These are phyloP conservation scores for Mythimna lalbum DNA, from an alignment of 2,888 invertebrate species.

Conservation along the genomic window DNA sequence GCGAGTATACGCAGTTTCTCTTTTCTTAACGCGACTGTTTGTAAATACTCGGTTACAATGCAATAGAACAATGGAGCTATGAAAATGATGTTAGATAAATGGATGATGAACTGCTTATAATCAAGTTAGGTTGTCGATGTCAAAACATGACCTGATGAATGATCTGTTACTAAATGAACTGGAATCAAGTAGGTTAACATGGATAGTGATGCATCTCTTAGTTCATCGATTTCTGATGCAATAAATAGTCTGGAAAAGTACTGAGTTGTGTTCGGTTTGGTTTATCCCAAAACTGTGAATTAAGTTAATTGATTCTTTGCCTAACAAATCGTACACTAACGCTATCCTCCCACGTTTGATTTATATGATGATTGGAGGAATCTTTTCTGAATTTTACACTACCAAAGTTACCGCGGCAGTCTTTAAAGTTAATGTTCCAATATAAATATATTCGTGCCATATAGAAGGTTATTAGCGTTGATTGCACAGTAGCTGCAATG, in stretches of 20 bases:
- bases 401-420: neutral
- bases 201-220: neutral
- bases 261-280: neutral
- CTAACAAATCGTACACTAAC: neutral
- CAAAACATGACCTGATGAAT: slow-evolving; percentile 2
- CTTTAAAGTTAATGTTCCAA: slow-evolving; percentile 5
- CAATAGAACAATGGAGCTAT: slow-evolving; percentile 54
- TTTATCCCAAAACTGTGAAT: neutral
- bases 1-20: slow-evolving; percentile 58
- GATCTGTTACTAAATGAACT: neutral
- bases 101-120: slow-evolving; percentile 26
- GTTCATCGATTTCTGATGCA: neutral
- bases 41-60: slow-evolving; percentile 60
- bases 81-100: slow-evolving; percentile 35
- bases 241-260: slow-evolving; percentile 3
- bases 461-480: slow-evolving; percentile 23
- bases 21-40: slow-evolving; percentile 56
- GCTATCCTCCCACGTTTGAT: neutral
- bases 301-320: neutral
- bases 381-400: neutral
- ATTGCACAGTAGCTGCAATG: slow-evolving; percentile 45
- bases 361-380: neutral
- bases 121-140: slow-evolving; percentile 5
- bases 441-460: slow-evolving; percentile 29
- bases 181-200: neutral